A percentile compares a stretch with the other conserved stretches of the same genome.
Evolutionary conservation across 2,113 vertebrate species (phyloP).

Genomic region (Solenodon paradoxus): DNA sequence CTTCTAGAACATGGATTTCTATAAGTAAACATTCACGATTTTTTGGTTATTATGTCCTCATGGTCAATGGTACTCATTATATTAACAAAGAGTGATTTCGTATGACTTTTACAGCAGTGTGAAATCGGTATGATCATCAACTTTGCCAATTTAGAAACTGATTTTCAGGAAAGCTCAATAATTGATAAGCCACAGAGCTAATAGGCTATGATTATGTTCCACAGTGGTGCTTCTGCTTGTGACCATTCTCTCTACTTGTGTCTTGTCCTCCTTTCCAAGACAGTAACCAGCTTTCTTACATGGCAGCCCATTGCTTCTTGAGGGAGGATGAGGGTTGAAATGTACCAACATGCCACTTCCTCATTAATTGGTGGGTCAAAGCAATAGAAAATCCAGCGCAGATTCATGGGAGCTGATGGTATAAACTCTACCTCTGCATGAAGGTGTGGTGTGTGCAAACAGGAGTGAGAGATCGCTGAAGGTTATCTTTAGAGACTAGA

Average conservation of each 20-base stretch:
- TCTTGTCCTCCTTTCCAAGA: not conserved
- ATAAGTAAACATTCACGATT: not conserved
- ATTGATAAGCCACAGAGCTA: not conserved
- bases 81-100: not conserved
- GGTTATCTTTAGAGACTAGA: not conserved
- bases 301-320: not conserved
- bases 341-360: not conserved
- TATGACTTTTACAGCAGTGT: not conserved
- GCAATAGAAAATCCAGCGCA: not conserved
- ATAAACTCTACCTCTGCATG: not conserved
- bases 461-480: not conserved
- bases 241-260: not conserved
- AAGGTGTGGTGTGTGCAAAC: not conserved
- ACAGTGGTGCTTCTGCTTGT: not conserved
- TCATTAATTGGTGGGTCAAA: not conserved
- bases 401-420: accelerated
- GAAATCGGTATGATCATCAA: not conserved
- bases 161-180: not conserved
- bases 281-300: not conserved
- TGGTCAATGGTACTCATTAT: not conserved
- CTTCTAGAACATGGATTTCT: not conserved
- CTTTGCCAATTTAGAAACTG: not conserved
- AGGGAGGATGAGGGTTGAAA: not conserved
- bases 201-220: not conserved
- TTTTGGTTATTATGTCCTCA: not conserved